Evolutionary conservation across 2,888 invertebrate species (phyloP).

Genomic region (Eilema griseolum): DNA sequence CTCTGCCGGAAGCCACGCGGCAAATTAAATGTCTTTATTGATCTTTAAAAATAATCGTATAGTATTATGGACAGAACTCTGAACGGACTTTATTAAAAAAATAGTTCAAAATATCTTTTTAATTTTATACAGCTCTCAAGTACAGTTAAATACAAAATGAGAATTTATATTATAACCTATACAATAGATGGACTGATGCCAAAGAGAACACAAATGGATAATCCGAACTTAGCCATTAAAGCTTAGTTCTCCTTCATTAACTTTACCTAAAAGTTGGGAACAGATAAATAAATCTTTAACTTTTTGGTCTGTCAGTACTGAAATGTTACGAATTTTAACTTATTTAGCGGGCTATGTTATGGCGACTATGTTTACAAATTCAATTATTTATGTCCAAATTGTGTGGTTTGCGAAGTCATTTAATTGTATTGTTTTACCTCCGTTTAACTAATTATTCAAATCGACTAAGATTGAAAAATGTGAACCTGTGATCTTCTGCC

Average conservation of each 20-base stretch:
- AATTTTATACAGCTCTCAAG: no score
- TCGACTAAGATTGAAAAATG: no score
- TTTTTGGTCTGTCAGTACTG: conserved; percentile 44
- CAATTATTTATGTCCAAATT: conserved; percentile 11
- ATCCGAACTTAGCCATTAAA: conserved; percentile 45
- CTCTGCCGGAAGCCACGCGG: no score
- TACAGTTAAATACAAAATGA: no score
- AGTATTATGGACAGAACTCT: no score
- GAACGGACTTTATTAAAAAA: no score
- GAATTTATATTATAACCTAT: background rate
- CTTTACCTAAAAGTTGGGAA: conserved; percentile 45
- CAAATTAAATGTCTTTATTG: no score
- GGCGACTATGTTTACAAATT: conserved; percentile 43
- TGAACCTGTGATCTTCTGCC: no score
- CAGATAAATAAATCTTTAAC: conserved; percentile 48
- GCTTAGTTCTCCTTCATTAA: conserved; percentile 44
- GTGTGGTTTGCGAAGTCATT: background rate
- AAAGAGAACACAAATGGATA: conserved; percentile 31
- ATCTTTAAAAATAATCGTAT: no score
- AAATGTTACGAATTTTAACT: conserved; percentile 39
- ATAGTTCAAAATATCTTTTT: no score
- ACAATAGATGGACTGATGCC: background rate
- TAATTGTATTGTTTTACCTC: background rate
- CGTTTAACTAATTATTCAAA: background rate
- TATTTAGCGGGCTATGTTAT: conserved; percentile 39